Conservation (phyloP, 2,888 invertebrate genomes). For the Spisula solida region DNA sequence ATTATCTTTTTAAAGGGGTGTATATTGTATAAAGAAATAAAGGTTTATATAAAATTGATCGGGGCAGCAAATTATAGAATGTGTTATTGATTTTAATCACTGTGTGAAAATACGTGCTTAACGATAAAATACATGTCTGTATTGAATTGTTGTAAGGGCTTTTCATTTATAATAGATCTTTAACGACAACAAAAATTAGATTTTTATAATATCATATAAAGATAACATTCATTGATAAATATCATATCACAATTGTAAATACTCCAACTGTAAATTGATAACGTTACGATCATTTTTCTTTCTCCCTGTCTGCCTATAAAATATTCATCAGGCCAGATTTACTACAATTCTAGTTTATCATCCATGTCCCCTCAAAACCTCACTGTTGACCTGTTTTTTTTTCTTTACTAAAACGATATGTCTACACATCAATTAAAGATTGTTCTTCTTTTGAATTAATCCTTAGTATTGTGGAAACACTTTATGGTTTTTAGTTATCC, state of each 20-base stretch:
- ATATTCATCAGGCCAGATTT: too few relatives aligned
- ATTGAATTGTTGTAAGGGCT: background rate
- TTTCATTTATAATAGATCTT: background rate
- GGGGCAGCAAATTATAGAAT: background rate
- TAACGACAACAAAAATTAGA: background rate
- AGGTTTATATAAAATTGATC: background rate
- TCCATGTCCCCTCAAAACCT: too few relatives aligned
- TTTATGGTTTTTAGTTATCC: too few relatives aligned
- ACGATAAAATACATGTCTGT: background rate
- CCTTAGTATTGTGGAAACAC: too few relatives aligned
- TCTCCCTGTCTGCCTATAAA: too few relatives aligned
- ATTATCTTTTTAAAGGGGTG: too few relatives aligned
- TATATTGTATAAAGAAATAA: too few relatives aligned
- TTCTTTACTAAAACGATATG: too few relatives aligned
- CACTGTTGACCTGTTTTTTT: too few relatives aligned
- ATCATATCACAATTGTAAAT: background rate
- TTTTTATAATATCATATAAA: background rate
- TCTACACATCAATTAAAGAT: background rate
- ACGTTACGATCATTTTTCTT: background rate
- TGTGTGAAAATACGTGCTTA: background rate
- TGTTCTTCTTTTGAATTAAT: too few relatives aligned
- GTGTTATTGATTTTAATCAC: background rate
- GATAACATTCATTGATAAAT: background rate
- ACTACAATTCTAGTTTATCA: too few relatives aligned
- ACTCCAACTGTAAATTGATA: background rate